Evolutionary conservation across 1,140 invertebrate species (phyloP).

Genomic region (Drosophila kanapiae): DNA sequence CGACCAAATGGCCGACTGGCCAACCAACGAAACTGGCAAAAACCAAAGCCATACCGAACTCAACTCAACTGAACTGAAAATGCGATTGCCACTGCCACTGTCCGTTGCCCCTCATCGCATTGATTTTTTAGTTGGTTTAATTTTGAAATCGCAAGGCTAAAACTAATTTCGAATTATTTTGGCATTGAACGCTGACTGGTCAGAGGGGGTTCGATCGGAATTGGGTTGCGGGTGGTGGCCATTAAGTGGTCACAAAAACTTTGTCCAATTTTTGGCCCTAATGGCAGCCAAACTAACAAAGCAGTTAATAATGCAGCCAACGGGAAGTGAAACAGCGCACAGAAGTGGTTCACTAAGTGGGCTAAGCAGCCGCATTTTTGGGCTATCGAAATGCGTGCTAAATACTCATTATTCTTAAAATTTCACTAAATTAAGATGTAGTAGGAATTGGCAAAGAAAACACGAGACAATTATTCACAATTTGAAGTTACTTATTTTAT

Average conservation of each 20-base stretch:
- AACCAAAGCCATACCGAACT: constrained; percentile 20
- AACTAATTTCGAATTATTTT: constrained; percentile 81
- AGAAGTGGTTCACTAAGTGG: constrained; percentile 37
- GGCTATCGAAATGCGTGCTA: not conserved
- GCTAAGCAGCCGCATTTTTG: not conserved
- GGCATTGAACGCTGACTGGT: constrained; percentile 54
- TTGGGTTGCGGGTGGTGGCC: constrained; percentile 20
- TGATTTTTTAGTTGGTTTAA: constrained; percentile 67
- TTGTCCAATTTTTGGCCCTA: constrained; percentile 57
- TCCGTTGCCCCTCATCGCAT: constrained; percentile 40
- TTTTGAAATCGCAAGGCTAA: constrained; percentile 75
- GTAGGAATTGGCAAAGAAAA: no score
- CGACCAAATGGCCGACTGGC: constrained; percentile 37
- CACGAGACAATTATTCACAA: no score
- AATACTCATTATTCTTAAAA: not conserved
- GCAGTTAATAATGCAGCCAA: constrained; percentile 50
- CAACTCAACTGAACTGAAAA: constrained; percentile 52
- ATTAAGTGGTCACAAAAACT: constrained; percentile 71
- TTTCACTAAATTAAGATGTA: not conserved
- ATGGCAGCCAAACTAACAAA: constrained; percentile 45
- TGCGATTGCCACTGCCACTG: constrained; percentile 45
- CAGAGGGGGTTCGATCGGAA: not conserved
- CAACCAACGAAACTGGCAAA: constrained; percentile 5
- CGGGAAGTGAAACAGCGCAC: constrained; percentile 30
- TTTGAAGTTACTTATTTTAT: no score